Base-by-base conservation (phyloP, 2,888 invertebrate species). In the Tetragonula carbonaria region DNA sequence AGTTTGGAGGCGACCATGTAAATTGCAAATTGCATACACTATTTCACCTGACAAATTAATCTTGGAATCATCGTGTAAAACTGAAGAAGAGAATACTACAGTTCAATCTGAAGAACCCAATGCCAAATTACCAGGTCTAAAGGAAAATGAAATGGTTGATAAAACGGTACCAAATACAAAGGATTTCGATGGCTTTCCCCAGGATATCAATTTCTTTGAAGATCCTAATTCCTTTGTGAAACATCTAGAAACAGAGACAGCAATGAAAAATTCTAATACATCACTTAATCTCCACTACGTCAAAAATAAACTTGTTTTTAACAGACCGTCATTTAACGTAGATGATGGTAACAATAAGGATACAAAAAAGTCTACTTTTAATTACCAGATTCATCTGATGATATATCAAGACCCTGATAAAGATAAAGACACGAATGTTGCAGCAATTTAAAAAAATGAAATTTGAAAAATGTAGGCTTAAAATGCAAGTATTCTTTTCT, bases 1-100 rank as follows among this genome's bases (percentile, higher is more conserved):
- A 94, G 96, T 95, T 89, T 96, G 96, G 96, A 95, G 95, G 85
- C 95, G 96, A 78, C 96, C 96, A 68, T 96, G 96, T 91, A 96
- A 96, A 91, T 93, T 96, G 73, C 96, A 96, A 93, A 95, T 96
- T 23, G 96, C 96, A 53, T 97, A 96, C 93, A 96, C 92, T 8
- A 38, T n/a, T 4, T 13, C 21, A 21, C 13, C 82, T 11, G 78
- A 55, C 2, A 28, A 70, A 13, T 70, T 79, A 16, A 45, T 67
- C 18, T 11, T 57, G 51, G 65, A 71, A 72, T 6, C 21, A 13
- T 11, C n/a, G 55, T 13, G 55, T n/a, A 21, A 55, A 55, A 55
- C 21, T 55, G 11, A 55, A 55, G 38, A 38, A 38, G 5, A 38
- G 5, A 55, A 55, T 55, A 4, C 78, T 2, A 67, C 16, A 18